A percentile compares a stretch with the other conserved stretches of the same genome.
phyloP scores from a whole-genome alignment of 2,888 invertebrate genomes.

The Cantharis rustica region DNA sequence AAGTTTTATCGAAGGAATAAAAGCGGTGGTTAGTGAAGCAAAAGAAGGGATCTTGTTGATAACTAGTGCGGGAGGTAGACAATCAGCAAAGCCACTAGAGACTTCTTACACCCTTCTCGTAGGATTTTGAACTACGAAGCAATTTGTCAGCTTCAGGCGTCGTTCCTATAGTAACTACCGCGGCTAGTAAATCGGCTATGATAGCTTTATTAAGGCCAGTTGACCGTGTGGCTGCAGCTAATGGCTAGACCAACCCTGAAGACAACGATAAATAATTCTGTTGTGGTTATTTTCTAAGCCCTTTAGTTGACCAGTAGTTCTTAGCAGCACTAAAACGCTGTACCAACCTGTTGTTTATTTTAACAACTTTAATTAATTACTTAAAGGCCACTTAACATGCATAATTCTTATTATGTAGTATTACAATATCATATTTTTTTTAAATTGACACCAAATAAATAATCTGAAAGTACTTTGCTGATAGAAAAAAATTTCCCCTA shows the following conservation, averaged over 20 bases:
- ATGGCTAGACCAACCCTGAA: conserved; percentile 45
- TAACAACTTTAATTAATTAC: not conserved
- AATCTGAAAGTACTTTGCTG: too few relatives aligned
- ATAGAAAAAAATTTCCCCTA: too few relatives aligned
- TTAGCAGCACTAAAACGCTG: not conserved
- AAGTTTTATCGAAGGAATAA: conserved; percentile 6
- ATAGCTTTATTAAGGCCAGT: conserved; percentile 51
- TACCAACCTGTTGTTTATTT: not conserved
- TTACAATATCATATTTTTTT: too few relatives aligned
- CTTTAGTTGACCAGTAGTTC: conserved; percentile 44
- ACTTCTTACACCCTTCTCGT: conserved; percentile 30
- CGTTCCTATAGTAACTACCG: conserved; percentile 39
- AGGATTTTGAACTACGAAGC: conserved; percentile 30
- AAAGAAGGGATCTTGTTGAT: conserved; percentile 19
- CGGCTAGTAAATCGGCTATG: conserved; percentile 43
- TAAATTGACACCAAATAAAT: not conserved
- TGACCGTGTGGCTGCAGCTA: conserved; percentile 47
- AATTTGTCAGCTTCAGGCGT: conserved; percentile 40
- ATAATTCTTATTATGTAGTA: not conserved
- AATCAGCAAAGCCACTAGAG: conserved; percentile 28
- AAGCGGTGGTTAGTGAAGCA: conserved; percentile 18
- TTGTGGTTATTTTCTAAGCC: conserved; percentile 34
- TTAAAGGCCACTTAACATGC: not conserved
- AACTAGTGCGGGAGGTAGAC: conserved; percentile 24
- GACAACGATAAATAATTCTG: conserved; percentile 48